phyloP scores from a whole-genome alignment of 1,140 invertebrate species.

The Plectus sambesii region DNA sequence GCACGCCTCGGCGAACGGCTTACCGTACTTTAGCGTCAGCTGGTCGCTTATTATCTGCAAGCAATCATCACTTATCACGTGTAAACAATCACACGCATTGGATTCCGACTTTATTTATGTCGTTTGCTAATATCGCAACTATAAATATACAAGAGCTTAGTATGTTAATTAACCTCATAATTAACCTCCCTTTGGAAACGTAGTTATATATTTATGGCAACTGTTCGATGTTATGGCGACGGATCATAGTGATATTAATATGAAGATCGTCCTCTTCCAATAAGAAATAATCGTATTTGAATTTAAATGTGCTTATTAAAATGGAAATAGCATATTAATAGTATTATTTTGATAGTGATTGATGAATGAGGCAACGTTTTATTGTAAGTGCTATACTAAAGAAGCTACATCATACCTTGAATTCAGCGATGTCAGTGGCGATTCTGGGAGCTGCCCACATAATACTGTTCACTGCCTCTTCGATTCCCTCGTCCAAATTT shows the following conservation, averaged over 20 bases:
- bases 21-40: slow-evolving; percentile 81
- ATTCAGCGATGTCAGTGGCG: slow-evolving; percentile 47
- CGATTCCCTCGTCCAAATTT: slow-evolving; percentile 80
- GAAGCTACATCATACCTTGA: slow-evolving; percentile 60
- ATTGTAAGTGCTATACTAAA: slow-evolving; percentile 31
- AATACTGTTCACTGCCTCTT: slow-evolving; percentile 85
- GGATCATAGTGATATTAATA: too few species aligned
- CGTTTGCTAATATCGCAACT: neutral
- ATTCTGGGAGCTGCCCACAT: slow-evolving; percentile 86
- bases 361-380: too few species aligned
- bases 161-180: neutral
- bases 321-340: too few species aligned
- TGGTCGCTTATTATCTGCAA: slow-evolving; percentile 83
- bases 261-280: too few species aligned
- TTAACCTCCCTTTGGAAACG: too few species aligned
- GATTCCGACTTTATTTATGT: neutral
- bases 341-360: too few species aligned
- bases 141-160: neutral
- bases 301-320: neutral
- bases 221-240: too few species aligned
- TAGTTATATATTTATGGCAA: too few species aligned
- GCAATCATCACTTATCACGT: too few species aligned
- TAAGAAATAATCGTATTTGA: neutral
- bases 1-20: slow-evolving; percentile 74
- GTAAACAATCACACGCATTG: neutral